phyloP scores from a whole-genome alignment of 92 coral and sea anemone genomes.

The Siderastrea siderea region DNA sequence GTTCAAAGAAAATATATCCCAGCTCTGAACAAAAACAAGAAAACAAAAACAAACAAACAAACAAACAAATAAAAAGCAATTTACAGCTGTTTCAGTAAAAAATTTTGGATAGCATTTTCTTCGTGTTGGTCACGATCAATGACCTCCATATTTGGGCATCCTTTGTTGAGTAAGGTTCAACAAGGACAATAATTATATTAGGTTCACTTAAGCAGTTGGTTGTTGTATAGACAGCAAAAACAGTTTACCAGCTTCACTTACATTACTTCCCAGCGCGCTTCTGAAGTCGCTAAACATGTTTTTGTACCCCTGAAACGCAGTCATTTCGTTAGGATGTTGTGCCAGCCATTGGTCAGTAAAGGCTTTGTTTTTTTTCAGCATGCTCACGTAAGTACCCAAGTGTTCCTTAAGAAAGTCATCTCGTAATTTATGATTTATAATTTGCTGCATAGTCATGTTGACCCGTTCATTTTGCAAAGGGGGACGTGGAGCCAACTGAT shows the following conservation, averaged over 20 bases:
- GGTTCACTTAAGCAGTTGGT: no score
- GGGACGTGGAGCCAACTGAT: constrained; percentile 6
- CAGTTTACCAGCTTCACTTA: not conserved
- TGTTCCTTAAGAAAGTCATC: constrained; percentile 6
- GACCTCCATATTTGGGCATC: no score
- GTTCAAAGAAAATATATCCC: no score
- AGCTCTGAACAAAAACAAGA: no score
- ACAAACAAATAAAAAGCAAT: no score
- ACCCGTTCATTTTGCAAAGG: constrained; percentile 23
- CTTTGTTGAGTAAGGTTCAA: no score
- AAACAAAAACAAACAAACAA: no score
- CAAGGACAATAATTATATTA: no score
- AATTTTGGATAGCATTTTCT: no score
- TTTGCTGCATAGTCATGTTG: constrained; percentile 6
- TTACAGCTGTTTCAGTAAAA: no score
- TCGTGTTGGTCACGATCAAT: no score
- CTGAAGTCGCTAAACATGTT: constrained; percentile 15
- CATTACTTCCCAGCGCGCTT: not conserved
- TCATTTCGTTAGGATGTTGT: constrained; percentile 25
- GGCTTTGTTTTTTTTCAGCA: constrained; percentile 3
- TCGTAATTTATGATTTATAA: not conserved
- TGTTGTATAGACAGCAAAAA: not conserved
- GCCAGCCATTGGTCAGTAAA: constrained; percentile 8
- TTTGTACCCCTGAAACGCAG: constrained; percentile 18
- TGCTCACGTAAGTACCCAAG: not conserved